Evolutionary conservation across 1,140 invertebrate species (phyloP), one percentile per base, ranked within the genome.

Genomic region (Camponotus floridanus): DNA sequence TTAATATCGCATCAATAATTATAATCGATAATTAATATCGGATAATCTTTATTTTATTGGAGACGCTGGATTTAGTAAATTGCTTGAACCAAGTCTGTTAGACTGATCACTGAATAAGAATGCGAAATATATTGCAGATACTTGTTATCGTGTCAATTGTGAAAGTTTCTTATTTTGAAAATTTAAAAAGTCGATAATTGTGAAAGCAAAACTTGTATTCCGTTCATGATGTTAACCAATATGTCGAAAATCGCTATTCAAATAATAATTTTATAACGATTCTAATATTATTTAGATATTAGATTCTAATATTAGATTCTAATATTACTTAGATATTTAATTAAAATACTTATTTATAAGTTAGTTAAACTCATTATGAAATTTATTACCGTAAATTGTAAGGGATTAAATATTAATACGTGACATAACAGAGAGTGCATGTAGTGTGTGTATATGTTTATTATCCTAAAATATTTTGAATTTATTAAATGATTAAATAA

Each of bases 71-170:
- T 57, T 71, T 59, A 31, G 31, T 1, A 3, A 65, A 67, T 26
- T 64, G 74, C 0, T 21, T n/a, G n/a, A n/a, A n/a, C n/a, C 5
- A n/a, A 71, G 2, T 61, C 51, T 59, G 36, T 0, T 21, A 62
- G 36, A 65, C 11, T 26, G n/a, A 59, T 21, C 18, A 3, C 26
- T 45, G 26, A 57, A 71, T 81, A 59, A 71, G 61, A 36, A 36
- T 36, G 5, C 36, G 21, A 51, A 71, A 81, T 73, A 15, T 57
- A 61, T 81, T 1, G 15, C 4, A 15, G 1, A 36, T 78, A 21
- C 67, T 36, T 15, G 15, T 70, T 73, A 42, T 81, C 21, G 2
- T n/a, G 36, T 39, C 36, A 70, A 13, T 81, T 33, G 31, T n/a
- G 33, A 59, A 26, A 0, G 26, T 26, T 26, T 26, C 0, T 26